Percentiles rank a stretch among this genome's conserved stretches.
Evolutionary conservation across 2,888 invertebrate species (phyloP).

Genomic region (Zaprionus bogoriensis): DNA sequence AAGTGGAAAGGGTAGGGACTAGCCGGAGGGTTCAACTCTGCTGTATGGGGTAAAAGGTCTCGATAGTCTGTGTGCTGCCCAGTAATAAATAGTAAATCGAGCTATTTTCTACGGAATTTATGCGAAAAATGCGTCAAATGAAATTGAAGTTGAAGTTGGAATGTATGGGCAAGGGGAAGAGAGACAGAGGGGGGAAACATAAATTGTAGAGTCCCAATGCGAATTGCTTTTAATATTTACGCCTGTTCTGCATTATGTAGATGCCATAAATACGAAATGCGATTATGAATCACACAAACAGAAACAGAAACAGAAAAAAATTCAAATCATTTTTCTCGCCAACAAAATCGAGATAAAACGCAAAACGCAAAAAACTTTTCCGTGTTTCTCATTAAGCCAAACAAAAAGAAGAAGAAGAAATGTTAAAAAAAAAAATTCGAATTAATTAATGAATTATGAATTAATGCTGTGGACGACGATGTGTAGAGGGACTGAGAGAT

Average conservation of each 20-base stretch:
- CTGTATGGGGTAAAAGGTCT: conserved; percentile 14
- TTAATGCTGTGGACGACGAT: background rate
- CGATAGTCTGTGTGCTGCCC: conserved; percentile 5
- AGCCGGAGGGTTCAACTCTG: background rate
- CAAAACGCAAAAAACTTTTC: background rate
- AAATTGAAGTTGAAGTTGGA: conserved; percentile 31
- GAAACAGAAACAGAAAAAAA: background rate
- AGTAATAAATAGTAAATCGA: conserved; percentile 68
- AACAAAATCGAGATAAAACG: background rate
- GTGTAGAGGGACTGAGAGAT: background rate
- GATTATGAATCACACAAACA: conserved; percentile 13
- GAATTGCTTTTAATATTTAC: conserved; percentile 27
- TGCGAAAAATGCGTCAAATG: conserved; percentile 50
- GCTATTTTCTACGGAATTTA: conserved; percentile 66
- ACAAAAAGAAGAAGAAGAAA: no score
- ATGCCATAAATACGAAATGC: conserved; percentile 23
- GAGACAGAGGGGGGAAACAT: background rate
- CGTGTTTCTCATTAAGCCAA: background rate
- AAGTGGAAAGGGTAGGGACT: background rate
- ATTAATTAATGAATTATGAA: conserved; percentile 2
- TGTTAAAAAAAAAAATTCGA: background rate
- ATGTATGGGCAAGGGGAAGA: no score
- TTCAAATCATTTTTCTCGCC: background rate
- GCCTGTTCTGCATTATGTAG: conserved; percentile 22
- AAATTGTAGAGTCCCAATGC: background rate